Conservation (phyloP, 1,140 invertebrate genomes). For the Caenorhabditis tropicalis region DNA sequence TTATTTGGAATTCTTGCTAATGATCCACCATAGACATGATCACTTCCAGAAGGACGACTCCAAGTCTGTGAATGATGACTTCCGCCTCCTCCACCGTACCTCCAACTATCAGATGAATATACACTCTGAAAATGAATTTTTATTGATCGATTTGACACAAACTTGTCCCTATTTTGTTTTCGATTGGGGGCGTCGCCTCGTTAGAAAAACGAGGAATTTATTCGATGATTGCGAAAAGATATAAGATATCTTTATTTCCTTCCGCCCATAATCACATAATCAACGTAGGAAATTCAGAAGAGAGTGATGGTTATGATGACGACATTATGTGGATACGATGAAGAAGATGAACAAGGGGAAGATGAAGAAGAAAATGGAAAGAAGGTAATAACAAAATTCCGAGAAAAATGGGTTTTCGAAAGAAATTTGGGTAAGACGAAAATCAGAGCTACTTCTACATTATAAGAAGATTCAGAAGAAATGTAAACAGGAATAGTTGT, state of each 20-base stretch:
- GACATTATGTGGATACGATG: constrained; percentile 36
- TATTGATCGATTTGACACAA: constrained; percentile 20
- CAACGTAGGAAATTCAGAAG: neutral
- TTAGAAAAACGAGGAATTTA: constrained; percentile 9
- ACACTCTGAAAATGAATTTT: neutral
- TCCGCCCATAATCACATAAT: constrained; percentile 42
- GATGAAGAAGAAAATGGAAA: neutral
- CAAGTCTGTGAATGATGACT: constrained; percentile 16
- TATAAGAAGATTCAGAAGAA: too few relatives aligned
- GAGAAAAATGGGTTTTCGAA: neutral
- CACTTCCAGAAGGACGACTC: constrained; percentile 22
- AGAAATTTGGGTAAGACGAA: neutral
- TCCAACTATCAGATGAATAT: constrained; percentile 23
- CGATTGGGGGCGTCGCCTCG: neutral
- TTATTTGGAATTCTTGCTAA: neutral
- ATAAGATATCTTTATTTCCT: neutral
- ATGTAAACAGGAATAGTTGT: too few relatives aligned
- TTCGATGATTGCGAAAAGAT: neutral
- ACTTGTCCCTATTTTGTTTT: neutral
- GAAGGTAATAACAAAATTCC: neutral
- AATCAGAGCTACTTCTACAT: too few relatives aligned
- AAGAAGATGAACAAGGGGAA: too few relatives aligned
- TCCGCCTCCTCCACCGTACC: constrained; percentile 4
- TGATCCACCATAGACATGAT: constrained; percentile 17
- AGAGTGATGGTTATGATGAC: constrained; percentile 8